These are phyloP conservation scores for Rhinatrema bivittatum DNA, from an alignment of 2,797 vertebrate genomes.

Conservation along the genomic window DNA sequence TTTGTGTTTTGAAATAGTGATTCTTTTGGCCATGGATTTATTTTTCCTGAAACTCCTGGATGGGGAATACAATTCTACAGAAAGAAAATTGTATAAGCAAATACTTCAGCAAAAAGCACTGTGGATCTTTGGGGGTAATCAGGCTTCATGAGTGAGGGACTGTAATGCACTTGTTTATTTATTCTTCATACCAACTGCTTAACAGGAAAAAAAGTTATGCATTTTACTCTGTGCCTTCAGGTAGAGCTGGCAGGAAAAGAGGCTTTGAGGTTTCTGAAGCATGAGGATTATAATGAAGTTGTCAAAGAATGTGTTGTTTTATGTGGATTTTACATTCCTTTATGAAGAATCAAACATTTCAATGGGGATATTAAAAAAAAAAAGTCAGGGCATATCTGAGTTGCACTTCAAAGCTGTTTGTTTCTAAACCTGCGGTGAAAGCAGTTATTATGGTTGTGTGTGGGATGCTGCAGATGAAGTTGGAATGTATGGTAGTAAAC, in stretches of 20 bases:
- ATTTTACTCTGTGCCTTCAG: neutral
- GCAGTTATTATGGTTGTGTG: constrained; percentile 29
- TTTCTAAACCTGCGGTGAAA: constrained; percentile 31
- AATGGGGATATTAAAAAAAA: constrained; percentile 24
- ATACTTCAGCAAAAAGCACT: too few species aligned
- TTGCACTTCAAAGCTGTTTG: constrained; percentile 36
- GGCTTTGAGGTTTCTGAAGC: neutral
- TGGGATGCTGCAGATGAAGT: constrained; percentile 22
- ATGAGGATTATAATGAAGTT: constrained; percentile 24
- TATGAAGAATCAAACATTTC: constrained; percentile 31
- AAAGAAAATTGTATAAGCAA: too few species aligned
- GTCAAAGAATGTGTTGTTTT: constrained; percentile 11
- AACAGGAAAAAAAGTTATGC: neutral
- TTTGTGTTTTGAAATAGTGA: too few species aligned
- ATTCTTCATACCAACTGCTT: neutral
- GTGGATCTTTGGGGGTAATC: too few species aligned
- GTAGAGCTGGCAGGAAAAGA: constrained; percentile 3
- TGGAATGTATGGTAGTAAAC: constrained; percentile 29
- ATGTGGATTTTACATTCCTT: constrained; percentile 20
- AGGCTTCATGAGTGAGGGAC: too few species aligned
- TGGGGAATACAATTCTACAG: too few species aligned
- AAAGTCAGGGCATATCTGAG: constrained; percentile 20
- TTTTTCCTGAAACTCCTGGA: too few species aligned
- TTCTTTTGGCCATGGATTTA: too few species aligned
- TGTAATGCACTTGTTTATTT: too few species aligned